Evolutionary conservation across 2,888 invertebrate genomes (phyloP), one percentile per base, ranked within the genome.

Genomic region (Ypsolopha sequella): DNA sequence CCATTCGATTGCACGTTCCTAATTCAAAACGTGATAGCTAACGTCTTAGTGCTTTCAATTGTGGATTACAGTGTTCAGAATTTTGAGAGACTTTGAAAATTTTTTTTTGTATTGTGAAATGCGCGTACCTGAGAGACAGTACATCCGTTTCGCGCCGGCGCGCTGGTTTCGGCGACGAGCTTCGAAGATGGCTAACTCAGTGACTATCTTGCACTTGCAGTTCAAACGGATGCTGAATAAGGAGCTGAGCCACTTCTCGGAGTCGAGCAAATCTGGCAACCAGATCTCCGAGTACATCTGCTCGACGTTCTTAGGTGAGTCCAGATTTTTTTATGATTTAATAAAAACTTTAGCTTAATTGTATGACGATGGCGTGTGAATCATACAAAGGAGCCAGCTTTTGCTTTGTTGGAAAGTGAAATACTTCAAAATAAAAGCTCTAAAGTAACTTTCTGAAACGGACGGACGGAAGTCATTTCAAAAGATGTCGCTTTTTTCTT

Each of bases 221-320:
- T 99, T 99, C 91, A 99, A 99, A 88, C 93, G 98, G 79, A 98
- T 99, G 98, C 92, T 99, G 84, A 99, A 99, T 90, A 96, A 98
- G 89, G 99, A 99, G 88, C 90, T 99, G 72, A 97, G 96, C 74
- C 99, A 99, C 86, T 99, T 99, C 89, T 98, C 98, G 59, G 99
- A 99, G 86, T 97, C 98, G 60, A 98, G 97, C 89, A 97, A 95
- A 88, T 98, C 98, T 64, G 99, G 99, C 71, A 98, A 98, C 88
- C 98, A 99, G 90, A 98, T 99, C 80, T 98, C 99, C 54, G 98
- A 99, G 85, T 99, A 97, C 89, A 97, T 99, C 88, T 98, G 98
- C 89, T 96, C 96, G 66, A 99, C 99, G 66, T 99, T 99, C 89
- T 93, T 99, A 87, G 98, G 98, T 98, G 88, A 94, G 95, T 89